A percentile compares a stretch with the other conserved stretches of the same genome.
Conservation (phyloP, 2,888 invertebrate genomes). For the Ethmia dodecea region DNA sequence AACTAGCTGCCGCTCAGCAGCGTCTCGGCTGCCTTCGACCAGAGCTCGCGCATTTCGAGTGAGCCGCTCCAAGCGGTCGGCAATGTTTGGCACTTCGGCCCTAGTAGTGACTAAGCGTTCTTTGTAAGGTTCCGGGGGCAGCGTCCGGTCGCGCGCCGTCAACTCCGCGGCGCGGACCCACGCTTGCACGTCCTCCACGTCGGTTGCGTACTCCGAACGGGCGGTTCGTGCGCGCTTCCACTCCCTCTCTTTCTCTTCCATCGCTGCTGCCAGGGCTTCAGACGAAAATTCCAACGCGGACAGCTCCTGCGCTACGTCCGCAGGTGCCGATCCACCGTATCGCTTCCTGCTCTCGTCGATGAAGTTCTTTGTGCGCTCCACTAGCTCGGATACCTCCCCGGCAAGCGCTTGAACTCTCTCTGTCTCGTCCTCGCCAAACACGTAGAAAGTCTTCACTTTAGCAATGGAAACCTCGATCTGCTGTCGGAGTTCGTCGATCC, state of each 20-base stretch:
- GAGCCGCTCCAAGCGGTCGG: slow-evolving; percentile 87
- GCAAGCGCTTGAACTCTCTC: slow-evolving; percentile 78
- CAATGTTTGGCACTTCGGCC: slow-evolving; percentile 82
- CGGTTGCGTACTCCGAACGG: slow-evolving; percentile 86
- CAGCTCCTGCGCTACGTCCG: slow-evolving; percentile 88
- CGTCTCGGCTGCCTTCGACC: slow-evolving; percentile 87
- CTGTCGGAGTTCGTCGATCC: slow-evolving; percentile 82
- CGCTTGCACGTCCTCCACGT: slow-evolving; percentile 87
- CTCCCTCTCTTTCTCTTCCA: slow-evolving; percentile 93
- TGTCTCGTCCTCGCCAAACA: slow-evolving; percentile 85
- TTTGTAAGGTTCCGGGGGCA: slow-evolving; percentile 86
- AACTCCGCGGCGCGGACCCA: slow-evolving; percentile 92
- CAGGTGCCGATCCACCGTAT: slow-evolving; percentile 82
- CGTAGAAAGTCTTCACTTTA: slow-evolving; percentile 84
- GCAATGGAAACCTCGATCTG: slow-evolving; percentile 81
- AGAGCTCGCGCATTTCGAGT: slow-evolving; percentile 88
- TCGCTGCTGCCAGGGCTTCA: slow-evolving; percentile 86
- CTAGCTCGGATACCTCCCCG: slow-evolving; percentile 75
- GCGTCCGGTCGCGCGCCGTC: slow-evolving; percentile 87
- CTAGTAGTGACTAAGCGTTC: slow-evolving; percentile 87
- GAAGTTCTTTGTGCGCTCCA: slow-evolving; percentile 76
- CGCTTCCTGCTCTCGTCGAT: slow-evolving; percentile 78
- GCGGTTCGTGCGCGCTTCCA: slow-evolving; percentile 91
- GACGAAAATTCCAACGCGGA: slow-evolving; percentile 89
- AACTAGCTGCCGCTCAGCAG: slow-evolving; percentile 85